Evolutionary conservation across 2,113 vertebrate species (phyloP).

Genomic region (Hemibagrus wyckioides): DNA sequence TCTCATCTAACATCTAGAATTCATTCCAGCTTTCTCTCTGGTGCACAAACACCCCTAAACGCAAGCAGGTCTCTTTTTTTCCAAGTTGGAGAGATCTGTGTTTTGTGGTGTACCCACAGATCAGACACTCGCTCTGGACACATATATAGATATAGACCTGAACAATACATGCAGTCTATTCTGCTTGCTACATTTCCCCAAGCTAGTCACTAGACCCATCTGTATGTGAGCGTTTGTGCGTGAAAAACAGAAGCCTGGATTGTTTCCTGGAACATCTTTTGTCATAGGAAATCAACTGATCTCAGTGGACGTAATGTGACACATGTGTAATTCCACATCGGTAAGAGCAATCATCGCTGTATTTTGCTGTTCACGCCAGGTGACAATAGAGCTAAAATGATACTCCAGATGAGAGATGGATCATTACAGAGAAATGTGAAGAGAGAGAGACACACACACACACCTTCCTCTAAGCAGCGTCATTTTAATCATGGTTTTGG

Average conservation of each 20-base stretch:
- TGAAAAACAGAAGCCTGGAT: background rate
- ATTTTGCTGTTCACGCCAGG: constrained; percentile 12
- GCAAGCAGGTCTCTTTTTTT: constrained; percentile 17
- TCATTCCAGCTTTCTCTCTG: constrained; percentile 1
- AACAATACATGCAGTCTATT: background rate
- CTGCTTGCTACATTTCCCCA: background rate
- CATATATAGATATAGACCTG: background rate
- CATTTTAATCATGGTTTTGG: background rate
- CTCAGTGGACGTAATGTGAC: background rate
- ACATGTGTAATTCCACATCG: background rate
- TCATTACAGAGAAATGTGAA: background rate
- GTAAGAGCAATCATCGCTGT: constrained; percentile 5
- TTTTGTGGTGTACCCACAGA: background rate
- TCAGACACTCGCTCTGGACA: background rate
- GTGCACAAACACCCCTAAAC: background rate
- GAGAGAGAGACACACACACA: background rate
- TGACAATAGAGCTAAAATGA: constrained; percentile 9
- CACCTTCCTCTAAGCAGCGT: background rate
- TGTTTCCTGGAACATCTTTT: constrained; percentile 5
- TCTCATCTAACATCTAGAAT: background rate
- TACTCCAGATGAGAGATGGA: background rate
- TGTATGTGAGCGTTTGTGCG: constrained; percentile 5
- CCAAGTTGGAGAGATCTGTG: constrained; percentile 21
- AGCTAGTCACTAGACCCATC: background rate
- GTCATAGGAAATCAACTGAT: background rate